Base-by-base conservation (phyloP, 2,888 invertebrate genomes). In the Cyclophora albipunctata region DNA sequence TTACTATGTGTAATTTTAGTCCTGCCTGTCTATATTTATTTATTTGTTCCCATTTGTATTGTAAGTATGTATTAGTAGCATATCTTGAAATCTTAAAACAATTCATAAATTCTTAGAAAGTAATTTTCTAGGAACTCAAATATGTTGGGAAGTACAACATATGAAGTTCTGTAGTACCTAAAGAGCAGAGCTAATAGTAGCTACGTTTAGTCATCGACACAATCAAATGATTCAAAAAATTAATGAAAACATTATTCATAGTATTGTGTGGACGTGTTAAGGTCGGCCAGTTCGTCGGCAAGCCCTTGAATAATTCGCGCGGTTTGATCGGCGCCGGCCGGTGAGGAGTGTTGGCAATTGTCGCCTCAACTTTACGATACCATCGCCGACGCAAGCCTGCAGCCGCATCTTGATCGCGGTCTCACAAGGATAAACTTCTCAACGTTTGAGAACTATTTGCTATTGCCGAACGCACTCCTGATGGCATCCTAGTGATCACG, bases 331-430 rank as follows among this genome's bases (percentile, higher is more conserved):
- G 78, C 79, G 76, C 75, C 79, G 70, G 46, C 46, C 78, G 67
- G 49, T 47, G 65, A 55, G 57, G 59, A 67, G 78, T 79, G 83
- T 82, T 81, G 82, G 83, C 84, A 85, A 84, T 85, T 85, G 86
- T 85, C 85, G 84, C 84, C 76, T 74, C 66, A 71, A 66, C 73
- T 80, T 80, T 75, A 65, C 72, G 86, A 87, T 87, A 85, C 65
- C 75, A 86, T 86, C 64, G 65, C 82, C 81, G 77, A 71, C 44
- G 67, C 61, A 63, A 62, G 70, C 71, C 63, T 80, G 76, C 74
- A 81, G 82, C 67, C 59, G 64, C 71, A 87, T 88, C 85, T 85
- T 84, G 86, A 86, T 86, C 82, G 81, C 84, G 84, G 81, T 75
- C 63, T 67, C 75, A 72, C 74, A 71, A 68, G 86, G 85, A 86